Conservation (phyloP, 2,113 vertebrate genomes). For the Aspiorhynchus laticeps region DNA sequence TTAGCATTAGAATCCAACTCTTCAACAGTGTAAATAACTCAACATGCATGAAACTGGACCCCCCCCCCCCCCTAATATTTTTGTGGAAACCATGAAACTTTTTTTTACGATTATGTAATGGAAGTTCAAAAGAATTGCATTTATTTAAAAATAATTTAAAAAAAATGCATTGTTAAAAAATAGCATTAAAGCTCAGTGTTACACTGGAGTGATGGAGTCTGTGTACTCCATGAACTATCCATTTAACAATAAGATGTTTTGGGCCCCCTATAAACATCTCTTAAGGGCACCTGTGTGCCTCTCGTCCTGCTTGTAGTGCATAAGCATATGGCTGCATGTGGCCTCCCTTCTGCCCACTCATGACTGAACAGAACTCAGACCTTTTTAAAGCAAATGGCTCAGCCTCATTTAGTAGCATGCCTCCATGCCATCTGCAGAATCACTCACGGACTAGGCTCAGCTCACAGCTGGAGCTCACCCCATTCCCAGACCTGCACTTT, state of each 20-base stretch:
- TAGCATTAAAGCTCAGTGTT: not conserved
- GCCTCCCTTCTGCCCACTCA: conserved; percentile 16
- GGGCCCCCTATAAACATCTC: not conserved
- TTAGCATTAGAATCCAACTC: no score
- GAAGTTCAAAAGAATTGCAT: not conserved
- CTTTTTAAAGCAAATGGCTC: not conserved
- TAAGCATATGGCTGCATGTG: conserved; percentile 2
- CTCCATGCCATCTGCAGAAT: conserved; percentile 19
- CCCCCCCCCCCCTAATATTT: not conserved
- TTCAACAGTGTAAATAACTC: no score
- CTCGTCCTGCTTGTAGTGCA: not conserved
- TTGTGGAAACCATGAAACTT: not conserved
- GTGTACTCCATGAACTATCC: not conserved
- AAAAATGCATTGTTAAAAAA: not conserved
- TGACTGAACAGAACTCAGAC: not conserved
- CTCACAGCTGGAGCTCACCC: conserved; percentile 26
- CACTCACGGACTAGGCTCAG: not conserved
- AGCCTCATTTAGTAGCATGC: conserved; percentile 26
- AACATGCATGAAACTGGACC: no score
- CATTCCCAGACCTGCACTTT: not conserved
- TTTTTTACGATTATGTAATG: not conserved
- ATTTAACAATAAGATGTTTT: not conserved
- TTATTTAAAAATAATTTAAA: no score
- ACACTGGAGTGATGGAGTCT: not conserved
- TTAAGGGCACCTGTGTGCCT: conserved; percentile 26